Base-by-base conservation (phyloP, 1,140 invertebrate species). In the Habropoda laboriosa region DNA sequence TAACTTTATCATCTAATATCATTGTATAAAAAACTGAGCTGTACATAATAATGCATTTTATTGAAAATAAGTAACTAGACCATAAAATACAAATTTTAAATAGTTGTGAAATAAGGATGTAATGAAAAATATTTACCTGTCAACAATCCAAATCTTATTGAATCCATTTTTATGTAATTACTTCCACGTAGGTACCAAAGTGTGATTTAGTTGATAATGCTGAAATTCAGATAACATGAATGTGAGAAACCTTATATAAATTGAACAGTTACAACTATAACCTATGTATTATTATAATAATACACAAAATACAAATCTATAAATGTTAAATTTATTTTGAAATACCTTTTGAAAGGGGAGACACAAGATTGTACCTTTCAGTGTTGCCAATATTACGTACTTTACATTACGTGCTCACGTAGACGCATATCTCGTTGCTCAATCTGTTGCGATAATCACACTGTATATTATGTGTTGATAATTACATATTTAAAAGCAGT, bases 71-170 rank as follows among this genome's bases (percentile, higher is more conserved):
- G 42, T 13, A 32, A 24, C 0, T n/a, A n/a, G n/a, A n/a, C n/a
- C n/a, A n/a, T n/a, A n/a, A n/a, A n/a, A n/a, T n/a, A n/a, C n/a
- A n/a, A n/a, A n/a, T 30, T 51, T 45, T 18, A 35, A 16, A 21
- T 1, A 49, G 40, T 38, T 70, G 7, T 18, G 75, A 53, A 38
- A 45, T 8, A 51, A 73, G 27, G 18, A 63, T 40, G 3, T 24
- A 61, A 61, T 38, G 12, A 24, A 61, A 24, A 38, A 57, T 42
- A 85, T 42, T 81, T 88, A 91, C 90, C 68, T 30, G 87, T 91
- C 66, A 91, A 86, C 60, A 91, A 82, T 61, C 86, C 90, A 86
- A 89, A 89, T 66, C 58, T 86, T 82, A 90, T 88, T 5, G 35
- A 5, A 58, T 73, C 35, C 90, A 91, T 35, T 81, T 76, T 49